Percentiles rank a stretch among this genome's conserved stretches.
These are phyloP conservation scores for Zaprionus bogoriensis DNA, from an alignment of 2,888 invertebrate genomes.

Conservation along the genomic window DNA sequence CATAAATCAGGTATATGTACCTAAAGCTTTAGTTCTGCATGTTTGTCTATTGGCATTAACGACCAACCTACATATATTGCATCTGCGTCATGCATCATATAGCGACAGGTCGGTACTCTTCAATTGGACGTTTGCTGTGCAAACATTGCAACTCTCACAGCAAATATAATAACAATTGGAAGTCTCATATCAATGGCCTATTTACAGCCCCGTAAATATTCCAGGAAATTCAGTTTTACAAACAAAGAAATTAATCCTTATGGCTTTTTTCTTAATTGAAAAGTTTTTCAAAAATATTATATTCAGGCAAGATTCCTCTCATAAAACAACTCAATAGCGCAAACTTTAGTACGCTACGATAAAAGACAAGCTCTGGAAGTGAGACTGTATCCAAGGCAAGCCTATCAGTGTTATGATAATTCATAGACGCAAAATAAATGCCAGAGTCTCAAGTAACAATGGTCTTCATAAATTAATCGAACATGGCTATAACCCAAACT, in stretches of 20 bases:
- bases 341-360: too few relatives aligned
- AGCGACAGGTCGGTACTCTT: neutral
- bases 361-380: too few relatives aligned
- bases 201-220: neutral
- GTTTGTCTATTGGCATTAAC: slow-evolving; percentile 1
- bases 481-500: neutral
- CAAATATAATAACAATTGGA: neutral
- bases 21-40: neutral
- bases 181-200: neutral
- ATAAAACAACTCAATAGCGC: too few relatives aligned
- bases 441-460: neutral
- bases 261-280: too few relatives aligned
- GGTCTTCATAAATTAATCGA: neutral
- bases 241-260: too few relatives aligned
- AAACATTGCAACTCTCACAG: neutral
- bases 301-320: too few relatives aligned
- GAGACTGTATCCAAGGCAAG: too few relatives aligned
- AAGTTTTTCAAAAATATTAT: too few relatives aligned
- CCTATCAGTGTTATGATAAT: too few relatives aligned
- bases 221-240: too few relatives aligned
- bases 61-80: slow-evolving; percentile 20
- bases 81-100: slow-evolving; percentile 2
- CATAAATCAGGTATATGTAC: slow-evolving; percentile 24
- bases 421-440: too few relatives aligned
- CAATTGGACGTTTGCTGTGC: neutral